Conservation (phyloP, 2,797 vertebrate species). For the Austrolebias charrua region DNA sequence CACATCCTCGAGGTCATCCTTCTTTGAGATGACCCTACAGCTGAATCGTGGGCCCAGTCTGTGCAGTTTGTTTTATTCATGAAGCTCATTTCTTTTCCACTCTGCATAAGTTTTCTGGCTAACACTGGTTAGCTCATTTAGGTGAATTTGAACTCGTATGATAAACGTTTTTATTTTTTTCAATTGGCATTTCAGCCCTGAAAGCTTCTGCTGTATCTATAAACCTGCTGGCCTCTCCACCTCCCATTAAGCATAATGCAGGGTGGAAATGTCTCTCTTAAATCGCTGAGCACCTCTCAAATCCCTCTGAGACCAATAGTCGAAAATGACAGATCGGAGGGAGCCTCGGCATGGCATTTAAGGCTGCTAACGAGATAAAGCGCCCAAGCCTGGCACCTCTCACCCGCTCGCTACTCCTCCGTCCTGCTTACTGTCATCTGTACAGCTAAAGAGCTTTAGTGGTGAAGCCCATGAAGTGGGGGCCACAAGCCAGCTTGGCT, state of each 20-base stretch:
- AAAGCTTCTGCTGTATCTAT: conserved; percentile 65
- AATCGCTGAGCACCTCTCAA: conserved; percentile 74
- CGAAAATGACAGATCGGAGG: conserved; percentile 74
- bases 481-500: conserved; percentile 62
- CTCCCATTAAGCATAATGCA: conserved; percentile 77
- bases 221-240: conserved; percentile 71
- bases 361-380: conserved; percentile 79
- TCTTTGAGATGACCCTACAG: conserved; percentile 23
- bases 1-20: conserved; percentile 11
- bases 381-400: conserved; percentile 68
- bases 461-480: conserved; percentile 66
- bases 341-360: conserved; percentile 71
- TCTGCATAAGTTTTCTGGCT: conserved; percentile 28
- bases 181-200: conserved; percentile 63
- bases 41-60: conserved; percentile 19
- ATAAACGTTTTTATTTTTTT: conserved; percentile 68
- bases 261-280: conserved; percentile 73
- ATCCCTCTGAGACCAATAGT: conserved; percentile 73
- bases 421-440: conserved; percentile 71
- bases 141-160: conserved; percentile 53
- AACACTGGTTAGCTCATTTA: conserved; percentile 27
- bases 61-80: conserved; percentile 37
- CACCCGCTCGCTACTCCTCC: conserved; percentile 59
- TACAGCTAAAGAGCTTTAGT: conserved; percentile 76
- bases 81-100: conserved; percentile 35